Conservation (phyloP, 2,113 vertebrate species). For the Parotia lawesii region DNA sequence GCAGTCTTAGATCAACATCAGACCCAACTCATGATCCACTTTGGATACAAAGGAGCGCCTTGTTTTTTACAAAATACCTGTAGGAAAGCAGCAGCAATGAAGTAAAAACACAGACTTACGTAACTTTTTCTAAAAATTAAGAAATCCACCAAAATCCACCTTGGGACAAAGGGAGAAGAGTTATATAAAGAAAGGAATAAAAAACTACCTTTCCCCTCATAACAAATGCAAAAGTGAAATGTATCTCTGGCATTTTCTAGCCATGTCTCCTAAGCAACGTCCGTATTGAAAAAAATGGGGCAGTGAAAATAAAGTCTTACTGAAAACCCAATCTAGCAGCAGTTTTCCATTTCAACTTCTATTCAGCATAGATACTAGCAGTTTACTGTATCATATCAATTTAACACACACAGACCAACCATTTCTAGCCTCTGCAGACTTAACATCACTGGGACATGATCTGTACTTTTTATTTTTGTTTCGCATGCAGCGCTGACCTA, state of each 20-base stretch:
- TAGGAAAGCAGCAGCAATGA: neutral
- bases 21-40: neutral
- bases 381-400: neutral
- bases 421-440: neutral
- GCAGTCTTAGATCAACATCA: neutral
- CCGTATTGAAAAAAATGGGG: neutral
- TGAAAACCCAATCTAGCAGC: neutral
- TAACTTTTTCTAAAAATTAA: neutral
- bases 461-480: neutral
- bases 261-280: neutral
- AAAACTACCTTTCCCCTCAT: neutral
- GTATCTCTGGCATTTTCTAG: neutral
- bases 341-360: neutral
- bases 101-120: neutral
- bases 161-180: neutral
- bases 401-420: neutral
- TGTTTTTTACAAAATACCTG: neutral
- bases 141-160: neutral
- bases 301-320: neutral
- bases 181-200: fast-evolving
- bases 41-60: neutral
- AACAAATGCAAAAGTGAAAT: neutral
- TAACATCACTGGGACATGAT: neutral
- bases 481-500: neutral
- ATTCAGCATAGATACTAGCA: neutral